These are phyloP conservation scores for Drosophila vallismaia DNA, from an alignment of 2,888 invertebrate species.

Conservation along the genomic window DNA sequence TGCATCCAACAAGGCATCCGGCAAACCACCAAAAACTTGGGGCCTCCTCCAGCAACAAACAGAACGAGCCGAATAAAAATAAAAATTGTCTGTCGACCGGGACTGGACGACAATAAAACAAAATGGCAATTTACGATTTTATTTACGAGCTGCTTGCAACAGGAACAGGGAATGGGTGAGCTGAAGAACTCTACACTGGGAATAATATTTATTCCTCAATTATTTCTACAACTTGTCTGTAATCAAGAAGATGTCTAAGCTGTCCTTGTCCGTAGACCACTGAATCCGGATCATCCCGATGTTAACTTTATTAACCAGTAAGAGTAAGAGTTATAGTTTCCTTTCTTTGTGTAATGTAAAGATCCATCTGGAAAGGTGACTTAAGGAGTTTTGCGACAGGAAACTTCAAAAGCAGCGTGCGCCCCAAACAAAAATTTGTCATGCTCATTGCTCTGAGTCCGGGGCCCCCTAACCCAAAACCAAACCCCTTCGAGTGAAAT, in stretches of 20 bases:
- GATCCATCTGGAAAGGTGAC: constrained; percentile 20
- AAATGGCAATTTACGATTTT: constrained; percentile 78
- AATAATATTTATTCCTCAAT: neutral
- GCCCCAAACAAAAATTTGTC: constrained; percentile 58
- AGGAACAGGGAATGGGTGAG: constrained; percentile 18
- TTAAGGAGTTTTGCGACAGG: constrained; percentile 29
- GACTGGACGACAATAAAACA: constrained; percentile 69
- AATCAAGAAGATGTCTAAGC: no score
- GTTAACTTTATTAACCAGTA: no score
- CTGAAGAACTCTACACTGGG: neutral
- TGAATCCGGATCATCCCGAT: no score
- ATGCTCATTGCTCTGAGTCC: constrained; percentile 55
- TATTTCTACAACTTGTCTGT: no score
- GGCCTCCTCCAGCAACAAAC: constrained; percentile 55
- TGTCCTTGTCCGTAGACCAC: no score
- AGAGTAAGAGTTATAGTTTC: no score
- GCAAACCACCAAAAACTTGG: constrained; percentile 5
- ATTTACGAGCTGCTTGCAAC: constrained; percentile 68
- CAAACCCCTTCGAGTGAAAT: constrained; percentile 25
- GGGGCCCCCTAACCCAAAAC: no score
- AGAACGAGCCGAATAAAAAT: constrained; percentile 79
- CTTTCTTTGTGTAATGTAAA: neutral
- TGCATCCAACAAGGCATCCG: constrained; percentile 45
- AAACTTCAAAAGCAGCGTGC: constrained; percentile 66
- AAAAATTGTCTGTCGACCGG: constrained; percentile 66